These are phyloP conservation scores for Artibeus jamaicensis DNA, from an alignment of 2,797 vertebrate species.

Conservation along the genomic window DNA sequence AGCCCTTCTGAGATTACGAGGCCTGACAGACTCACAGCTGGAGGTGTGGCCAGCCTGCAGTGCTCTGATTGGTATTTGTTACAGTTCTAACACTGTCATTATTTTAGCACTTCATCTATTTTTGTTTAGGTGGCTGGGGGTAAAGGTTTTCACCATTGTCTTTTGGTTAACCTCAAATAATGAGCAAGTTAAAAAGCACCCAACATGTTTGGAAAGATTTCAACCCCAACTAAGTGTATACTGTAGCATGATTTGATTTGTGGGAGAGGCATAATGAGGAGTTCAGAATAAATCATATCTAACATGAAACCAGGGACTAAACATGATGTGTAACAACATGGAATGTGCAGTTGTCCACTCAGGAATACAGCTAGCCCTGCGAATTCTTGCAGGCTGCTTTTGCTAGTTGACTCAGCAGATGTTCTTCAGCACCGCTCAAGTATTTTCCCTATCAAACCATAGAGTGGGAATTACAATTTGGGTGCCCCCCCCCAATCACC, in stretches of 20 bases:
- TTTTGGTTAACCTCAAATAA: constrained; percentile 52
- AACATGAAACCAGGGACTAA: constrained; percentile 12
- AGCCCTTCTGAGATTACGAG: background rate
- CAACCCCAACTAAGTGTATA: constrained; percentile 19
- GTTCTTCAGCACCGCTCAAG: background rate
- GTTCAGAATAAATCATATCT: constrained; percentile 46
- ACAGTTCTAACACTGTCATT: constrained; percentile 34
- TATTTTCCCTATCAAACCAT: background rate
- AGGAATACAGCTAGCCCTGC: background rate
- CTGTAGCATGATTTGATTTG: constrained; percentile 46
- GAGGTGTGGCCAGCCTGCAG: background rate
- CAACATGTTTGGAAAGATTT: constrained; percentile 63
- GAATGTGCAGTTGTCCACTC: background rate
- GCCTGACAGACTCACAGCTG: constrained; percentile 32
- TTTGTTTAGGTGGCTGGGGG: constrained; percentile 28
- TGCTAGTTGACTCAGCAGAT: constrained; percentile 3
- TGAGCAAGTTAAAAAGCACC: constrained; percentile 30
- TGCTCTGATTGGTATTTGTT: constrained; percentile 31
- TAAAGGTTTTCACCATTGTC: constrained; percentile 42
- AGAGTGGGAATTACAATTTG: background rate
- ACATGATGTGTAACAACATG: background rate
- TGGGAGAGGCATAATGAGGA: constrained; percentile 9
- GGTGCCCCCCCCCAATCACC: background rate
- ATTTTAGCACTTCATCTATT: constrained; percentile 63
- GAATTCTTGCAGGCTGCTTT: background rate